phyloP scores from a whole-genome alignment of 35 echinoderm and acorn worm genomes.

The Eucidaris tribuloides region DNA sequence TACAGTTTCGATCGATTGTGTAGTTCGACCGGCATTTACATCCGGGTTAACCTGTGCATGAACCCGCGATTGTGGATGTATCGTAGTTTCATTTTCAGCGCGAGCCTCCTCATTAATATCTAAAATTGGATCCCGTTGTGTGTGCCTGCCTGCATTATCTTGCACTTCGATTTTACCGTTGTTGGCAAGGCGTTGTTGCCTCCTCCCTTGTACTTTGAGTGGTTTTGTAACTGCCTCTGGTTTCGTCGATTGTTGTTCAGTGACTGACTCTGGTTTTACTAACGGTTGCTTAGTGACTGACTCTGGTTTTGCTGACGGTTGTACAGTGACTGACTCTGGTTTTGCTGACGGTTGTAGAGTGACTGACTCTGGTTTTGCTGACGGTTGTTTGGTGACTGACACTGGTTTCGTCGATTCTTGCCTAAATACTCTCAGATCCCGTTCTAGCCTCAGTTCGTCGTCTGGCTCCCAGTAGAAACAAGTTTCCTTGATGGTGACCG shows the following conservation, averaged over 20 bases:
- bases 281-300: neutral
- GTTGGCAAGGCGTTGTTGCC: neutral
- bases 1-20: no score
- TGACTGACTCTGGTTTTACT: no score
- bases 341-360: neutral
- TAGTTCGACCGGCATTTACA: no score
- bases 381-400: neutral
- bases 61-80: no score
- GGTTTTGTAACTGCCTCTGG: neutral
- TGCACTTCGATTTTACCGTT: slow-evolving; percentile 1
- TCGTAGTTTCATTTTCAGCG: no score
- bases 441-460: neutral
- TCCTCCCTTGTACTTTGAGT: neutral
- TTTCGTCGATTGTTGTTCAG: neutral
- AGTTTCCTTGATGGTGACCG: neutral
- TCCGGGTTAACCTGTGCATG: no score
- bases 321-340: no score
- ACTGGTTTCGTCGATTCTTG: neutral
- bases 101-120: no score
- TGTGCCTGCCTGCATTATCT: neutral
- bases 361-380: neutral
- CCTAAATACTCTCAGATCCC: neutral
- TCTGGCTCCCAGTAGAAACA: slow-evolving; percentile 16
- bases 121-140: neutral
- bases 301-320: neutral